phyloP scores from a whole-genome alignment of 2,113 vertebrate species.

The Camelus dromedarius region DNA sequence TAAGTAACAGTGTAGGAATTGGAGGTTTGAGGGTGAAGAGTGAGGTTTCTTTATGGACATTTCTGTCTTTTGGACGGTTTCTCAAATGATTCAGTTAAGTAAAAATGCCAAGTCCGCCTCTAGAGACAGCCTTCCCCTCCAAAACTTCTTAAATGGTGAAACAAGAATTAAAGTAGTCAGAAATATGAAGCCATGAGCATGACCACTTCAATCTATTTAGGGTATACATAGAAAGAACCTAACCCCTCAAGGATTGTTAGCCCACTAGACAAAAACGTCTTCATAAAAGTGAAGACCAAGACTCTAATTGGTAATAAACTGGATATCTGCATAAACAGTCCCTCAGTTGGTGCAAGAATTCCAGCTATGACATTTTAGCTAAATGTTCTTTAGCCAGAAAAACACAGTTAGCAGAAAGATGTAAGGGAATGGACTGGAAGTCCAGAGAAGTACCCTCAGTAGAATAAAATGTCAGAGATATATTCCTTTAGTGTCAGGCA shows the following conservation, averaged over 20 bases:
- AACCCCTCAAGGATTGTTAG: background rate
- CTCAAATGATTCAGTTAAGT: background rate
- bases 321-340: background rate
- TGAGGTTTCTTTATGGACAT: background rate
- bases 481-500: background rate
- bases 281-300: background rate
- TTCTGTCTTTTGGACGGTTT: background rate
- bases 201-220: background rate
- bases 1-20: background rate
- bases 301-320: background rate
- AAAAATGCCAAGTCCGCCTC: background rate
- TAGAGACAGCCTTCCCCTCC: background rate
- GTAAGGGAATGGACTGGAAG: background rate
- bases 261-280: background rate
- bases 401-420: background rate
- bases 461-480: background rate
- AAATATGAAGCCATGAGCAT: background rate
- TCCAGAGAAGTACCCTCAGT: background rate
- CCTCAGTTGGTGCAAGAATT: background rate
- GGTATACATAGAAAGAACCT: background rate
- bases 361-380: background rate
- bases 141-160: background rate
- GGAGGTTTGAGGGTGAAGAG: background rate
- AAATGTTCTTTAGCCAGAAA: background rate
- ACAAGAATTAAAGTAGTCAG: background rate